Evolutionary conservation across 1,140 invertebrate genomes (phyloP), one percentile per base, ranked within the genome.

Genomic region (Achroia grisella): DNA sequence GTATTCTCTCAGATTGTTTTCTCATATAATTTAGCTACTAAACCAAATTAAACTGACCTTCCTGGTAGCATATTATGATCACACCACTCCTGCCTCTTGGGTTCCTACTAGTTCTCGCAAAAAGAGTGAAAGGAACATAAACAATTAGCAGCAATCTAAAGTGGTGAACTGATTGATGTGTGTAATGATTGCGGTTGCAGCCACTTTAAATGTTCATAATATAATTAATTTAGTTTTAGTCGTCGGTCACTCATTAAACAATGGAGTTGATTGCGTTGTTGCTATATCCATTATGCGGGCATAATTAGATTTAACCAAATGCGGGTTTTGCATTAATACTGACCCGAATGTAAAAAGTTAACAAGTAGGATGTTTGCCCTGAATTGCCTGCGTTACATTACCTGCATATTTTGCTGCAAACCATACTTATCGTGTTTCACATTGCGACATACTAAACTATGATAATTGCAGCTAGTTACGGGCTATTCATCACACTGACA

Each of bases 271-370:
- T 81, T 83, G 75, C 73, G 63, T 64, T 60, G 67, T 71, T 62
- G 67, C 75, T 70, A 79, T 81, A 80, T 71, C 71, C 66, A 79
- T 75, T 78, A 83, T 83, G 69, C 77, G 73, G 79, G 77, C 63
- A 63, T 78, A 84, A 84, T 84, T 84, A 84, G 67, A 78, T 74
- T 79, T 70, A 75, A 79, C 73, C 69, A 71, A 78, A 80, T 81
- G 74, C 75, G 80, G 76, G 79, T 64, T 75, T 70, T 66, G 65
- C 66, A 64, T 75, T 76, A 78, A 81, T 72, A 64, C 68, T 56
- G 49, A 17, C 8, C 17, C 17, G 14, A 71, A 62, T 62, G 60
- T 64, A 70, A 75, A 74, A 71, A 76, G 52, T 58, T 67, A 65
- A 68, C 62, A 45, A 57, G 62, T 63, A 53, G 59, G 52, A 63